Base-by-base conservation (phyloP, 2,797 vertebrate species). In the Hydrolagus colliei region DNA sequence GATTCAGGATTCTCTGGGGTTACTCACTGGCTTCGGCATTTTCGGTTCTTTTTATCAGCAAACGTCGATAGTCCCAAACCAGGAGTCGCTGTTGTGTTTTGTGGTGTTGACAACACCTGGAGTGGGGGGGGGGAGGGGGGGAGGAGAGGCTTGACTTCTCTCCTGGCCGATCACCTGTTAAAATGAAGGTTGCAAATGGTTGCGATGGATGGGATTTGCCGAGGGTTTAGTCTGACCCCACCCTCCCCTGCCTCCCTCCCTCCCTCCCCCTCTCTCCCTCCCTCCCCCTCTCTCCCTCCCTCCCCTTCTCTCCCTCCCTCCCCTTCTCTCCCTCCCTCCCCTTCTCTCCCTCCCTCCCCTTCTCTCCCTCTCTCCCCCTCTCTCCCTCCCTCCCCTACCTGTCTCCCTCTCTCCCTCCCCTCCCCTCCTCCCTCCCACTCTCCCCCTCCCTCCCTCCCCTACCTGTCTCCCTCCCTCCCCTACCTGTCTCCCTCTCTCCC, bases 1-100 rank as follows among this genome's bases (percentile, higher is more conserved):
- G 52, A 32, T 14, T 2, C 0, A 75, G 41, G 12, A 10, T 73
- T 32, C 16, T 74, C 27, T 27, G 27, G 27, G 32, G n/a, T 2
- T 16, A 79, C 93, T 92, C 86, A 94, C 93, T 86, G 94, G 93
- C 86, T 94, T 94, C 86, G 94, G 94, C 94, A 95, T 95, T 80
- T 90, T 93, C 87, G 88, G 75, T 87, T 89, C 86, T 76, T 65
- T 87, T 84, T 80, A 5, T n/a, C 85, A 78, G 62, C 22, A 87
- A 87, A 86, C 75, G 14, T 75, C 14, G 27, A 27, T 27, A 27
- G 27, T 27, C 27, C 27, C 27, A 27, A 27, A 27, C 27, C 27
- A 27, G 27, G 27, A 27, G 27, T 27, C 27, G 27, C 27, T 27
- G 27, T 27, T 27, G 27, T 27, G 27, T 27, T 27, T 27, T 27